These are phyloP conservation scores for Heliconius aoede DNA, from an alignment of 2,888 invertebrate genomes.

Conservation along the genomic window DNA sequence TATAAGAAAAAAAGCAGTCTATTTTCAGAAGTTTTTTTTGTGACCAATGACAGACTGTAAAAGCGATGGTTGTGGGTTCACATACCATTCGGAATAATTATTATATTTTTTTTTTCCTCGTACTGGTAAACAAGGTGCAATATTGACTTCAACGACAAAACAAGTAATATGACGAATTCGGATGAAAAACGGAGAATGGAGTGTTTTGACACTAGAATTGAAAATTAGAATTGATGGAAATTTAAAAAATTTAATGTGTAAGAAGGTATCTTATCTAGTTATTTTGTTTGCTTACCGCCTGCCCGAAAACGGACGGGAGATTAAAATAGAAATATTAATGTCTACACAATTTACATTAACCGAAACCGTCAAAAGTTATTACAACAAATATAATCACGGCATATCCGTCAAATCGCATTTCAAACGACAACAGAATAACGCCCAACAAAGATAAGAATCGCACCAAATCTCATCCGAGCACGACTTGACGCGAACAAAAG, in stretches of 20 bases:
- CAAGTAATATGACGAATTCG: no score
- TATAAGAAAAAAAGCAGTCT: not conserved
- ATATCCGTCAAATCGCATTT: slow-evolving; percentile 27
- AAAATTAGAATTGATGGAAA: no score
- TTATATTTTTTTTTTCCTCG: not conserved
- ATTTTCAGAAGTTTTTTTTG: not conserved
- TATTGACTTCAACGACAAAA: not conserved
- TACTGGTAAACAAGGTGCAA: not conserved
- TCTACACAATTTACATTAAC: not conserved
- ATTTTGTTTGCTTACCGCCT: not conserved
- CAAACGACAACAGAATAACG: slow-evolving; percentile 39
- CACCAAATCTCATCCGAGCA: slow-evolving; percentile 60
- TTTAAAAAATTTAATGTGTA: no score
- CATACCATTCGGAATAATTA: not conserved
- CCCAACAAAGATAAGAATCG: slow-evolving; percentile 43
- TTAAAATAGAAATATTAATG: not conserved
- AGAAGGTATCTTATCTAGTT: not conserved
- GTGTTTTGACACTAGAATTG: no score
- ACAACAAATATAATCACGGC: not conserved
- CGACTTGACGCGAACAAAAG: slow-evolving; percentile 65
- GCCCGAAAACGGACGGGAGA: not conserved
- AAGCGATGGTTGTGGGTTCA: not conserved
- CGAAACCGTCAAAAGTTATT: not conserved
- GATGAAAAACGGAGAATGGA: no score
- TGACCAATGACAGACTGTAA: not conserved